phyloP scores from a whole-genome alignment of 1,140 invertebrate species.

The Plectrocnemia conspersa region DNA sequence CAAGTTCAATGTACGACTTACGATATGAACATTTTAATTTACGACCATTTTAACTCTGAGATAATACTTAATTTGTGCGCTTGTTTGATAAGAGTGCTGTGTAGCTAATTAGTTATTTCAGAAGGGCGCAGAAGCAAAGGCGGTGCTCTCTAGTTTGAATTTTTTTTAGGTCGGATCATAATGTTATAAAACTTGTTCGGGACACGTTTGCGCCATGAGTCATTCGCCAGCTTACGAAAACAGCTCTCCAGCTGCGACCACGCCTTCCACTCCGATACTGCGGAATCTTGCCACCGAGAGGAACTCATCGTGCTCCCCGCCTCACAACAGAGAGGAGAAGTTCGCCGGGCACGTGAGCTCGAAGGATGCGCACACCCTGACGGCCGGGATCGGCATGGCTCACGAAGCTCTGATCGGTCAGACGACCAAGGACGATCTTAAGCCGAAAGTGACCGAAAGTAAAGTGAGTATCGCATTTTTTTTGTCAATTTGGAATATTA shows the following conservation, averaged over 20 bases:
- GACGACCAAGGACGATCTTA: constrained; percentile 9
- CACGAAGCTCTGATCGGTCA: background rate
- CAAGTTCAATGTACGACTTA: too few species aligned
- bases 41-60: too few species aligned
- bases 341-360: constrained; percentile 14
- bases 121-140: too few species aligned
- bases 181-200: too few species aligned
- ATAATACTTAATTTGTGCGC: too few species aligned
- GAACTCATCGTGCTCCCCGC: constrained; percentile 19
- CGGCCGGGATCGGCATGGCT: constrained; percentile 8
- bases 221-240: constrained; percentile 23
- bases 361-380: constrained; percentile 3
- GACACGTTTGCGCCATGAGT: constrained; percentile 17
- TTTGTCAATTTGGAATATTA: too few species aligned
- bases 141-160: background rate
- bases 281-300: constrained; percentile 17
- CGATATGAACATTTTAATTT: too few species aligned
- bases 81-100: too few species aligned
- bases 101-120: too few species aligned
- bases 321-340: constrained; percentile 22
- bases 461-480: background rate
- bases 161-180: too few species aligned
- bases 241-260: constrained; percentile 21
- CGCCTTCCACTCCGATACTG: constrained; percentile 20
- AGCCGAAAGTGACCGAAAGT: background rate